Evolutionary conservation across 2,113 vertebrate species (phyloP).

Genomic region (Hippocampus zosterae): DNA sequence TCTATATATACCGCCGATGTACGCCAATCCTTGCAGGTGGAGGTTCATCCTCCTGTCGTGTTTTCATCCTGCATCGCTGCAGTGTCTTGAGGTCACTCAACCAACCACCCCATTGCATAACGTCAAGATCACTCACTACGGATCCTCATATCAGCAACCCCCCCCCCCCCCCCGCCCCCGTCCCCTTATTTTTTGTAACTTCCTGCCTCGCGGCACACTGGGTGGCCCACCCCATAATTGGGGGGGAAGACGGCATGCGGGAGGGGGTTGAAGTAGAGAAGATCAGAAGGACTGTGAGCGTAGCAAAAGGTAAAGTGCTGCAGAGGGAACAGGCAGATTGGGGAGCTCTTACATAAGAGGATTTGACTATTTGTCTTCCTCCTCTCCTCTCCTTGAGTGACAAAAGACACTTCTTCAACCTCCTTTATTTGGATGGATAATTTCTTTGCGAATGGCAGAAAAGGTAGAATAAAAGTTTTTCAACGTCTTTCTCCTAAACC

Average conservation of each 20-base stretch:
- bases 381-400: background rate
- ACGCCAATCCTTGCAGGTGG: conserved; percentile 16
- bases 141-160: conserved; percentile 31
- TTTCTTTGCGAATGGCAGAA: background rate
- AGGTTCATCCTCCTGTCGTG: background rate
- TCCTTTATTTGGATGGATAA: background rate
- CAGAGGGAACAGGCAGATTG: conserved; percentile 19
- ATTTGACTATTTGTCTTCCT: conserved; percentile 18
- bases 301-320: background rate
- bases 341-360: conserved; percentile 34
- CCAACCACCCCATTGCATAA: conserved; percentile 46
- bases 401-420: background rate
- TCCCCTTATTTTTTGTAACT: background rate
- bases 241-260: background rate
- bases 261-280: background rate
- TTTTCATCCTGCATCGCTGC: conserved; percentile 28
- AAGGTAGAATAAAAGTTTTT: background rate
- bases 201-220: conserved; percentile 14
- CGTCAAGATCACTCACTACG: conserved; percentile 37
- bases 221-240: conserved; percentile 11
- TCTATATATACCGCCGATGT: conserved; percentile 33
- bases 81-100: conserved; percentile 50
- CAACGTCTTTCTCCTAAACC: no score
- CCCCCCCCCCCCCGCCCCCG: no score
- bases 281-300: background rate